Percentiles rank a stretch among this genome's conserved stretches.
phyloP scores from a whole-genome alignment of 2,113 vertebrate genomes.

The Pipa parva region DNA sequence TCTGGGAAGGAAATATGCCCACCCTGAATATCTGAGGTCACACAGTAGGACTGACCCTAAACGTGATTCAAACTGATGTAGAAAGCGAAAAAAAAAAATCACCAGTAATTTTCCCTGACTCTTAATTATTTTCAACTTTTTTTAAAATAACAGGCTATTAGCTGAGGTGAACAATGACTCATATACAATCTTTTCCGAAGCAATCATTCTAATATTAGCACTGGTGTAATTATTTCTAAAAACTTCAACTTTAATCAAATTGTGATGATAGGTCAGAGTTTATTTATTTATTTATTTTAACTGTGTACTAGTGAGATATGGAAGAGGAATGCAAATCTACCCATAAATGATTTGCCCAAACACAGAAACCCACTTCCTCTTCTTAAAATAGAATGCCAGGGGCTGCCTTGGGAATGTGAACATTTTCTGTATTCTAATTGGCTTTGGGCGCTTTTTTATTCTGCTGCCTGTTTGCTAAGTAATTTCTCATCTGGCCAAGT shows the following conservation, averaged over 20 bases:
- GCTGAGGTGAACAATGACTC: conserved; percentile 16
- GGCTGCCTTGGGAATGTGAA: conserved; percentile 55
- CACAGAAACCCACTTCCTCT: conserved; percentile 54
- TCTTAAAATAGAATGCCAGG: conserved; percentile 55
- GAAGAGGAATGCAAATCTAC: conserved; percentile 42
- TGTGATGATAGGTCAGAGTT: conserved; percentile 9
- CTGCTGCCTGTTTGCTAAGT: conserved; percentile 63
- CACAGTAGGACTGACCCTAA: no score
- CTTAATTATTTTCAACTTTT: no score
- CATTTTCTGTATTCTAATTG: conserved; percentile 52
- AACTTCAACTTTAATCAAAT: conserved; percentile 12
- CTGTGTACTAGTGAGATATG: not conserved
- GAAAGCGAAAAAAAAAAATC: no score
- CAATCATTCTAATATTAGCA: conserved; percentile 28
- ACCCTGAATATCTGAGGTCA: no score
- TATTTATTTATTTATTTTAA: not conserved
- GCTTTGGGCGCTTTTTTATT: conserved; percentile 49
- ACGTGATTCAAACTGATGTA: no score
- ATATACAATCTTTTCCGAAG: not conserved
- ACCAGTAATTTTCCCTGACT: no score
- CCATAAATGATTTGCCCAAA: conserved; percentile 39
- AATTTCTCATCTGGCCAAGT: conserved; percentile 64
- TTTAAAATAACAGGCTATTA: not conserved
- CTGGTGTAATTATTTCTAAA: conserved; percentile 23
- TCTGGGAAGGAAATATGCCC: no score